Conservation (phyloP, 64 coral and sea anemone genomes). For the Trachythela sp. region DNA sequence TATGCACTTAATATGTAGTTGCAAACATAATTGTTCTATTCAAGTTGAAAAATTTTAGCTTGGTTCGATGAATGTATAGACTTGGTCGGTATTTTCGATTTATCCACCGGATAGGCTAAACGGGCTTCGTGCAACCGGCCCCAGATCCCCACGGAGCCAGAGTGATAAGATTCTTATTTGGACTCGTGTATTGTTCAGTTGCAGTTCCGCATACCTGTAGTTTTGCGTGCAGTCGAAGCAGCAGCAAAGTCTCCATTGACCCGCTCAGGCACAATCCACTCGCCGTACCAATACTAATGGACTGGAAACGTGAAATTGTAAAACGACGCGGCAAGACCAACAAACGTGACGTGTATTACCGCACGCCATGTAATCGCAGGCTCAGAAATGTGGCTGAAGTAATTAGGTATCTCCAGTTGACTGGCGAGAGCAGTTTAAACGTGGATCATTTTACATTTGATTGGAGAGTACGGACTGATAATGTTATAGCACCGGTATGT, state of each 20-base stretch:
- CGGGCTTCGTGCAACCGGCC: no score
- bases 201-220: constrained; percentile 54
- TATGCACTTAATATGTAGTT: no score
- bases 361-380: constrained; percentile 61
- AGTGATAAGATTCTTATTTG: no score
- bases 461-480: not conserved
- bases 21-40: no score
- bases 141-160: no score
- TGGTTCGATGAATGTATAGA: no score
- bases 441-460: not conserved
- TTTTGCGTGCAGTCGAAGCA: constrained; percentile 23
- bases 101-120: no score
- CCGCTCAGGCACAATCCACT: constrained; percentile 45
- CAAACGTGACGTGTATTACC: constrained; percentile 65
- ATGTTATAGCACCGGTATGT: not conserved
- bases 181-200: not conserved
- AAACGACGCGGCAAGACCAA: not conserved
- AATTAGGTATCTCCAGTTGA: not conserved
- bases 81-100: no score
- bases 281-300: constrained; percentile 45
- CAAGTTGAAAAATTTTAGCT: no score
- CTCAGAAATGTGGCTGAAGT: constrained; percentile 44
- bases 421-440: not conserved
- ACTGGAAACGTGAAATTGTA: constrained; percentile 54
- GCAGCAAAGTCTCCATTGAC: not conserved